Percentiles rank a stretch among this genome's conserved stretches.
Conservation (phyloP, 2,888 invertebrate species). For the Bombyx huttoni region DNA sequence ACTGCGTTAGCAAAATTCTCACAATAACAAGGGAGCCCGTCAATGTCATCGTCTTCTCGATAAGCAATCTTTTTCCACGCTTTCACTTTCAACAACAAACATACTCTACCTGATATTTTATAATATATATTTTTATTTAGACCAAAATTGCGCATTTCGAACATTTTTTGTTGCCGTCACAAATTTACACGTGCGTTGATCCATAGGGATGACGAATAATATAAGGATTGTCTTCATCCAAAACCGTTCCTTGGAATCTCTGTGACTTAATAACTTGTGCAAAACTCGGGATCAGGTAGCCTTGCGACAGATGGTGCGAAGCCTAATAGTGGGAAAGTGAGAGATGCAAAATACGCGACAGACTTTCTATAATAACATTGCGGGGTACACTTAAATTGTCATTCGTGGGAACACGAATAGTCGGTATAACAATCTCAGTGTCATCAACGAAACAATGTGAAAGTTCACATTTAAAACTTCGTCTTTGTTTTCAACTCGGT, state of each 20-base stretch:
- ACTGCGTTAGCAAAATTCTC: not conserved
- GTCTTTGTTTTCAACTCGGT: slow-evolving; percentile 10
- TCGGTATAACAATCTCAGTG: slow-evolving; percentile 37
- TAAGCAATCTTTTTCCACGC: slow-evolving; percentile 8
- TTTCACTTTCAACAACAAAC: slow-evolving; percentile 21
- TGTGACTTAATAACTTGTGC: slow-evolving; percentile 50
- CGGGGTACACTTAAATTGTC: slow-evolving; percentile 51
- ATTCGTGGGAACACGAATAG: slow-evolving; percentile 63
- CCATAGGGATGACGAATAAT: slow-evolving; percentile 15
- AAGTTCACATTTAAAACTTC: slow-evolving; percentile 18
- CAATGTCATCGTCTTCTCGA: not conserved
- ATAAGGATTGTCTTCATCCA: slow-evolving; percentile 8
- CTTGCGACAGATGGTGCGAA: slow-evolving; percentile 48
- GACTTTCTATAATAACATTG: slow-evolving; percentile 55
- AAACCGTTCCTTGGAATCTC: slow-evolving; percentile 30
- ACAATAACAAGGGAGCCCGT: not conserved
- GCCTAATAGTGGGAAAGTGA: slow-evolving; percentile 50
- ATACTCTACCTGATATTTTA: slow-evolving; percentile 14
- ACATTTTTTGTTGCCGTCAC: slow-evolving; percentile 28
- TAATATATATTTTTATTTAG: slow-evolving; percentile 3
- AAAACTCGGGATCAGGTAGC: slow-evolving; percentile 49
- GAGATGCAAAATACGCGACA: slow-evolving; percentile 57
- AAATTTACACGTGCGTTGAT: slow-evolving; percentile 57
- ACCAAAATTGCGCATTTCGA: slow-evolving; percentile 12
- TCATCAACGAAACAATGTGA: slow-evolving; percentile 39